Evolutionary conservation across 92 coral and sea anemone genomes (phyloP), one percentile per base, ranked within the genome.

Genomic region (Siderastrea radians): DNA sequence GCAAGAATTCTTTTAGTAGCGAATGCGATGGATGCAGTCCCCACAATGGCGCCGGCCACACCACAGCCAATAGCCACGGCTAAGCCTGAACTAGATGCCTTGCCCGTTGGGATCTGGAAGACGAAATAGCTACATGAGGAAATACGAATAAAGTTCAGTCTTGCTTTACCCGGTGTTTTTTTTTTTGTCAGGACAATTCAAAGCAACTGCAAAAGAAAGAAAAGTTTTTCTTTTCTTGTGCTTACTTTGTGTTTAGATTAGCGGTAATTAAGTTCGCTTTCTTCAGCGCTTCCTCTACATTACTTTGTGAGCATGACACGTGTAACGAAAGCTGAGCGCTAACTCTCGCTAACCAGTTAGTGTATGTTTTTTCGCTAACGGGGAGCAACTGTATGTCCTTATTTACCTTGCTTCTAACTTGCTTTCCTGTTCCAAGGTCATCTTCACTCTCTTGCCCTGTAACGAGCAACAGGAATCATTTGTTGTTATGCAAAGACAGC

Each of bases 61-160:
- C 99, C 99, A 72, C 99, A 98, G 1, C 99, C 99, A 15, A 98
- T 96, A 7, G 99, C 99, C 26, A 98, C 98, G n/a, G 99, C 99
- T 64, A 98, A 76, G 5, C 95, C 99, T 12, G 99, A 96, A 15
- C 98, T 96, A 8, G 98, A 91, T 5, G 94, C 91, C 71, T 95
- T 95, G 81, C 98, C 94, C 16, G 92, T 83, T 50, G 98, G 92
- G n/a, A 89, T 86, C 98, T 95, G 84, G 14, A 82, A 47, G 14
- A 9, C 8, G n/a, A 82, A 43, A 52, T 1, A 16, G 51, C 51
- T 48, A 3, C 55, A 57, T 2, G 9, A 57, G 61, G 14, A 57
- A 55, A 57, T 8, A 57, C 0, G 0, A 26, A 26, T 26, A 26
- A 26, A 26, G 38, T 26, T 26, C 38, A 26, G 38, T 26, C 38